These are phyloP conservation scores for Papilio glaucus DNA, from an alignment of 1,140 invertebrate genomes.

Conservation along the genomic window DNA sequence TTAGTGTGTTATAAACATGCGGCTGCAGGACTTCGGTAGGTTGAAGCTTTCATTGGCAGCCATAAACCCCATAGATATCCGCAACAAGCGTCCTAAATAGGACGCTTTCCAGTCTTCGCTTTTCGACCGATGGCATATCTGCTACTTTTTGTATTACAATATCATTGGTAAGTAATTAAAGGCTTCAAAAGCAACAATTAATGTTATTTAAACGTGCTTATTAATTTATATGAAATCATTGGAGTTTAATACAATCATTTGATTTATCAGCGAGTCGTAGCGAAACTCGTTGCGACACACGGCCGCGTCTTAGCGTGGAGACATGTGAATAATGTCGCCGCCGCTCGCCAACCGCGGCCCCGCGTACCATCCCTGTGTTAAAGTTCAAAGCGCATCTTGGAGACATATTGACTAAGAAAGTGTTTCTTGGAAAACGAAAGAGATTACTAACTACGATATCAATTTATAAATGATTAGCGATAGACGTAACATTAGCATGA, in stretches of 20 bases:
- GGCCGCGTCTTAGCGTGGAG: not conserved
- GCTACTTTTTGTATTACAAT: no score
- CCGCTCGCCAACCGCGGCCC: not conserved
- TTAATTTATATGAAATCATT: slow-evolving; percentile 13
- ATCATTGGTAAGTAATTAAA: no score
- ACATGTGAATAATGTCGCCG: slow-evolving; percentile 2
- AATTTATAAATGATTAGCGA: not conserved
- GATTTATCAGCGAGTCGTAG: slow-evolving; percentile 2
- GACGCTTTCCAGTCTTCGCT: no score
- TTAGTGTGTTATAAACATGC: no score
- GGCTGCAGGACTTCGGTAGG: no score
- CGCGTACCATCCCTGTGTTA: not conserved
- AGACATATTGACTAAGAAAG: slow-evolving; percentile 23
- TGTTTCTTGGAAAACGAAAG: slow-evolving; percentile 1
- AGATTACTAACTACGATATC: slow-evolving; percentile 6
- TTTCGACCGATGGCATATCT: no score
- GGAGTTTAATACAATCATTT: slow-evolving; percentile 1
- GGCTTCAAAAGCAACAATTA: not conserved
- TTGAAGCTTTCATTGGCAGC: no score
- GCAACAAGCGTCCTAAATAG: no score
- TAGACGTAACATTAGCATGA: not conserved
- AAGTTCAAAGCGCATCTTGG: slow-evolving; percentile 7
- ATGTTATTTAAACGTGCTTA: not conserved
- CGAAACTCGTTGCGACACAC: slow-evolving; percentile 12
- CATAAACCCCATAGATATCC: no score